Evolutionary conservation across 2,797 vertebrate species (phyloP), one percentile per base, ranked within the genome.

Genomic region (Cottoperca gobio): DNA sequence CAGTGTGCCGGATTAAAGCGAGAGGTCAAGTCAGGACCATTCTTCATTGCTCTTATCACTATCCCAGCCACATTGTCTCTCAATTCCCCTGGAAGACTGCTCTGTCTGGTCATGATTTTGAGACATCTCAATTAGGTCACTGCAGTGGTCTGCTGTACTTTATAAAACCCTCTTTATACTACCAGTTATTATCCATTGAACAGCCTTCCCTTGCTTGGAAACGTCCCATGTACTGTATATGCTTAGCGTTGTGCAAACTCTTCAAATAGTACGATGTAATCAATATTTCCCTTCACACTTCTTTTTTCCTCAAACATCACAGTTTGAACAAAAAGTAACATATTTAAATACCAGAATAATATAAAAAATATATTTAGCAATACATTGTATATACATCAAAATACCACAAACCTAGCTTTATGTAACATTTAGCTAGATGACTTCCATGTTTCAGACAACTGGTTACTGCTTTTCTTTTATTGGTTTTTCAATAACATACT

Each of bases 21-120:
- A 60, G 71, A 83, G 85, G 78, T 89, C 84, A 84, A 62, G 39
- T 59, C 37, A 49, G 83, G 87, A 78, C 64, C 74, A 64, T 60
- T 58, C 52, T 80, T 66, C 68, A 76, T 62, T 65, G 73, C 67
- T 85, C 55, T 85, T 83, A 84, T 88, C 81, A 42, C 42, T 26
- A 1, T 23, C 43, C 14, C 1, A 0, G 48, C 52, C 45, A 65
- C 64, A 81, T 54, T 61, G 73, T 72, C 58, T 69, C 45, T 65
- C 13, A 37, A 17, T 70, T 79, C 55, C 43, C 59, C 61, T 21
- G 48, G 45, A 74, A 54, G 50, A 66, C 53, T 64, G 63, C 54
- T 24, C 21, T 58, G 46, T 61, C 23, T 55, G 61, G 42, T 80
- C 53, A 54, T 35, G 31, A 37, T 50, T 85, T 78, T 73, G 50